Evolutionary conservation across 2,113 vertebrate species (phyloP), one percentile per base, ranked within the genome.

Genomic region (Microcebus tavaratra): DNA sequence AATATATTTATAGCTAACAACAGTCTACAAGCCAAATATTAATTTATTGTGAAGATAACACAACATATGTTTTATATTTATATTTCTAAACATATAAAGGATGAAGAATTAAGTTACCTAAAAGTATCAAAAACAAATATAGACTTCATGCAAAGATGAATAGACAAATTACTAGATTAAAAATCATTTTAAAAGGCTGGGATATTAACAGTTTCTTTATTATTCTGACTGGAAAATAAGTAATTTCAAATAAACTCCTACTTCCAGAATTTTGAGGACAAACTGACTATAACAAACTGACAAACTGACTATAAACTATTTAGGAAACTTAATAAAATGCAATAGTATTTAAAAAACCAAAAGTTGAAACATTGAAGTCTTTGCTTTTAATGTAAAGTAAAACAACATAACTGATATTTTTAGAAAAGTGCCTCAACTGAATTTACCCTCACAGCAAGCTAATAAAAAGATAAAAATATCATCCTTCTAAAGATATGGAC

Each of bases 271-370:
- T 57, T 18, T 88, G 42, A 88, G 36, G 23, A 53, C 34, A 97
- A 91, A 95, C 86, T 70, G 21, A 91, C 42, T 34, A 11, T 53
- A 59, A 81, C 34, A 97, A 91, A 95, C 86, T 70, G 23, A 53
- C 34, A 97, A 91, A 95, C 86, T 70, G 21, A 91, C 42, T 34
- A 11, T 53, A 59, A 81, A 68, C 45, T 84, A 63, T 27, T 78
- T 87, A 67, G 25, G 31, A 95, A 53, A 20, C 29, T 87, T 14
- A 75, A 94, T 85, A 73, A 80, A 89, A 92, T 65, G 78, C 63
- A 84, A 9, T 4, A 57, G 42, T 59, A 92, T 75, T 80, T 78
- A 45, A 70, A 93, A 80, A 55, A 85, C 1, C 15, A 50, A 70
- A 76, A 70, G 17, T 36, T 83, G 25, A 92, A 14, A 81, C 23